phyloP scores from a whole-genome alignment of 2,888 invertebrate genomes.

The Yponomeuta sedellus region DNA sequence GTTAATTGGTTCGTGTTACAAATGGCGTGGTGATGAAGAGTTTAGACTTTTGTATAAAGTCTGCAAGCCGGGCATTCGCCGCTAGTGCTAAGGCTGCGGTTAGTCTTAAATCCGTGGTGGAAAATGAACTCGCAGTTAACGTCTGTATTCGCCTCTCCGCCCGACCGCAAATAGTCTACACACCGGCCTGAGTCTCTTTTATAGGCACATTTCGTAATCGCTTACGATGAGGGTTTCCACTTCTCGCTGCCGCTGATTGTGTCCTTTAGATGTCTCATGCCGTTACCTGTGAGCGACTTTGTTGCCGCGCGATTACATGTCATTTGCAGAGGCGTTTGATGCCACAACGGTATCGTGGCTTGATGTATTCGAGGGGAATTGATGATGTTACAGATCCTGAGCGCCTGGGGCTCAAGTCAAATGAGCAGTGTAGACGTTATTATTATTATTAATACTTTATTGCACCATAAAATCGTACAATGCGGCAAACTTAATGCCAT shows the following conservation, averaged over 20 bases:
- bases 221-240: slow-evolving; percentile 37
- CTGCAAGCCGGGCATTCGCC: background rate
- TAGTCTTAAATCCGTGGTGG: slow-evolving; percentile 54
- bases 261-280: slow-evolving; percentile 52
- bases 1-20: background rate
- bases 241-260: slow-evolving; percentile 25
- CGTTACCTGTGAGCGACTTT: slow-evolving; percentile 43
- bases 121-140: slow-evolving; percentile 56
- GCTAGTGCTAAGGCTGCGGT: slow-evolving; percentile 48
- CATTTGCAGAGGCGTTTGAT: slow-evolving; percentile 22
- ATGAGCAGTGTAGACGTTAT: no score
- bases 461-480: no score
- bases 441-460: no score
- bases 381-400: no score
- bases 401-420: no score
- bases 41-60: background rate
- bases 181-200: slow-evolving; percentile 34
- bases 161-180: slow-evolving; percentile 57
- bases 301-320: slow-evolving; percentile 27
- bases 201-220: slow-evolving; percentile 45
- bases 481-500: no score
- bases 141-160: slow-evolving; percentile 43
- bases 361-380: background rate
- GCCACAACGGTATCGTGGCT: background rate
- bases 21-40: background rate